A percentile compares a stretch with the other conserved stretches of the same genome.
These are phyloP conservation scores for Halcyon smyrnensis DNA, from an alignment of 2,797 vertebrate species.

Conservation along the genomic window DNA sequence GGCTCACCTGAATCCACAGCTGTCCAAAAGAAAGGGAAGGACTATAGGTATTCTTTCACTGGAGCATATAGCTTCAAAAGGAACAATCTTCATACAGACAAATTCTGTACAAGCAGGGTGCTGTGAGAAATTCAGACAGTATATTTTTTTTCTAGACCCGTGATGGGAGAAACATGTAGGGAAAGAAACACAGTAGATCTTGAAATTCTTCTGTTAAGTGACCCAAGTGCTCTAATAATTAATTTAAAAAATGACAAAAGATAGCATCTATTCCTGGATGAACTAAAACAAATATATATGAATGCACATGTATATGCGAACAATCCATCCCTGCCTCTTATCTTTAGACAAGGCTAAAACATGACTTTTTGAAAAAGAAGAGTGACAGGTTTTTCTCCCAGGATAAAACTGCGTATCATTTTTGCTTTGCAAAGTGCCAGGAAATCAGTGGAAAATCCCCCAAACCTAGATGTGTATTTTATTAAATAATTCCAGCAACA, in stretches of 20 bases:
- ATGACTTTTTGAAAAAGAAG: not conserved
- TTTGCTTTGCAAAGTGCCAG: not conserved
- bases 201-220: not conserved
- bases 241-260: not conserved
- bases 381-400: not conserved
- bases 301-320: not conserved
- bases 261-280: not conserved
- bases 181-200: not conserved
- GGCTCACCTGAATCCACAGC: not conserved
- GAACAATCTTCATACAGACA: not conserved
- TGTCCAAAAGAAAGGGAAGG: not conserved
- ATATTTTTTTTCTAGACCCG: not conserved
- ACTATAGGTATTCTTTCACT: not conserved
- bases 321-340: not conserved
- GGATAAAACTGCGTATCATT: not conserved
- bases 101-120: not conserved
- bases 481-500: not conserved
- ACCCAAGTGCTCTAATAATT: not conserved
- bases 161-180: not conserved
- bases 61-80: not conserved
- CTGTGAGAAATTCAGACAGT: not conserved
- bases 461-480: not conserved
- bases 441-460: not conserved
- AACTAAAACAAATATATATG: not conserved
- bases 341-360: not conserved